phyloP scores from a whole-genome alignment of 2,888 invertebrate genomes.

The Lacanobia oleracea region DNA sequence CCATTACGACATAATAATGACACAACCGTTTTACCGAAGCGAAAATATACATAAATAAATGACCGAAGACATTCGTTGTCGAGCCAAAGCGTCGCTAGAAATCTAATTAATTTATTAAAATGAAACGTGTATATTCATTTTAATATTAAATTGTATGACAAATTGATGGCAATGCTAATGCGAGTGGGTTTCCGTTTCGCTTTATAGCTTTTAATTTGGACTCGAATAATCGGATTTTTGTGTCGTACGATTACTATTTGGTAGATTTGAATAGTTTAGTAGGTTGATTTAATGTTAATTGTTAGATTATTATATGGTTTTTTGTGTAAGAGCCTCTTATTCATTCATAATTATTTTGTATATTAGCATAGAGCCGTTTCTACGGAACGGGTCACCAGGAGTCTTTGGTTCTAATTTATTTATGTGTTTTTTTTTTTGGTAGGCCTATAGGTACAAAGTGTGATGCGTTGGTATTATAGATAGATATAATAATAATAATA shows the following conservation, averaged over 20 bases:
- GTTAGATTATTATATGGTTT: conserved; percentile 1
- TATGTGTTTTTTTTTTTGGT: neutral
- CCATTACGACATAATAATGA: neutral
- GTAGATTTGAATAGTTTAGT: conserved; percentile 18
- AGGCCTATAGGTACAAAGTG: neutral
- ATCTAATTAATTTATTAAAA: conserved; percentile 49
- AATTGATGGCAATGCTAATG: conserved; percentile 56
- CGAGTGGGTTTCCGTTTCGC: conserved; percentile 34
- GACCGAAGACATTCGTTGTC: conserved; percentile 20
- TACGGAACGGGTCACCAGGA: neutral
- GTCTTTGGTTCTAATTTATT: neutral
- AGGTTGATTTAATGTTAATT: conserved; percentile 17
- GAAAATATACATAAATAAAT: conserved; percentile 35
- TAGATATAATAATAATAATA: no score
- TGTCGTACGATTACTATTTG: neutral
- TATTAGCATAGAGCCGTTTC: neutral
- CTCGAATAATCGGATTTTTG: conserved; percentile 38
- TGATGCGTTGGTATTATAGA: neutral
- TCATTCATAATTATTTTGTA: neutral
- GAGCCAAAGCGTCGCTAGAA: conserved; percentile 37
- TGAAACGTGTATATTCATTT: conserved; percentile 53
- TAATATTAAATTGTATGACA: conserved; percentile 56
- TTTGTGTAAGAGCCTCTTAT: neutral
- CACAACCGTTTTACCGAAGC: conserved; percentile 6
- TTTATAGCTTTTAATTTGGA: conserved; percentile 38